Percentiles rank a stretch among this genome's conserved stretches.
Evolutionary conservation across 1,140 invertebrate genomes (phyloP).

Genomic region (Brachionus manjavacas): DNA sequence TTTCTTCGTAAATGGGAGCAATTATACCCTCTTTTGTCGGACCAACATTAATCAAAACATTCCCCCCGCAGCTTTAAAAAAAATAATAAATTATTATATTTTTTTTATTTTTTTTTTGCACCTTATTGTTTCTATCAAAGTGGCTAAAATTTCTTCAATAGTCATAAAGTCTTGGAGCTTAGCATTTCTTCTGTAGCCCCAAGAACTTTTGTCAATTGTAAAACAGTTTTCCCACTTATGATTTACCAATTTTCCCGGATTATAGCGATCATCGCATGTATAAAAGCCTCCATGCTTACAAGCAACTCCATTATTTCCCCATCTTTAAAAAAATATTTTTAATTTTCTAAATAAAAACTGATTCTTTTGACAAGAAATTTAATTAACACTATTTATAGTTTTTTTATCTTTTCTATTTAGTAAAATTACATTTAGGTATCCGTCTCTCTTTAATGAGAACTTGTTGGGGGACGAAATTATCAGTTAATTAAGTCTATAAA

Average conservation of each 20-base stretch:
- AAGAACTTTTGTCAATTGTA: slow-evolving; percentile 79
- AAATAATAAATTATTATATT: not conserved
- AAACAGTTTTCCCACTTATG: slow-evolving; percentile 64
- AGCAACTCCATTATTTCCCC: slow-evolving; percentile 67
- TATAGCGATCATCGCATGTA: slow-evolving; percentile 74
- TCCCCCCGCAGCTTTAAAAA: slow-evolving; percentile 72
- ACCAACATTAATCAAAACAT: slow-evolving; percentile 81
- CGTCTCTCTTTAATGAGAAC: too few species aligned
- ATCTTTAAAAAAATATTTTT: slow-evolving; percentile 50
- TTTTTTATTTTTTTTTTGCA: not conserved
- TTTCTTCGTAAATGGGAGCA: slow-evolving; percentile 79
- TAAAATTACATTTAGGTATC: too few species aligned
- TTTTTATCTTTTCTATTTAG: too few species aligned
- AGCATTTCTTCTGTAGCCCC: slow-evolving; percentile 66
- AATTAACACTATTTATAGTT: too few species aligned
- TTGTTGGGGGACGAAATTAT: too few species aligned
- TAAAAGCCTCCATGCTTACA: slow-evolving; percentile 84
- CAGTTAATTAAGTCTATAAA: too few species aligned
- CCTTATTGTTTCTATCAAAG: slow-evolving; percentile 69
- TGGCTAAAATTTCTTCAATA: slow-evolving; percentile 67
- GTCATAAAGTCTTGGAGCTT: slow-evolving; percentile 67
- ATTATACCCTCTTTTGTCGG: slow-evolving; percentile 84
- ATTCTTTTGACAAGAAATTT: not conserved
- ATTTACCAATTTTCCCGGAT: slow-evolving; percentile 63
- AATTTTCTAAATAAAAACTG: not conserved